Conservation (phyloP, 2,113 vertebrate species). For the Syrrhaptes paradoxus region DNA sequence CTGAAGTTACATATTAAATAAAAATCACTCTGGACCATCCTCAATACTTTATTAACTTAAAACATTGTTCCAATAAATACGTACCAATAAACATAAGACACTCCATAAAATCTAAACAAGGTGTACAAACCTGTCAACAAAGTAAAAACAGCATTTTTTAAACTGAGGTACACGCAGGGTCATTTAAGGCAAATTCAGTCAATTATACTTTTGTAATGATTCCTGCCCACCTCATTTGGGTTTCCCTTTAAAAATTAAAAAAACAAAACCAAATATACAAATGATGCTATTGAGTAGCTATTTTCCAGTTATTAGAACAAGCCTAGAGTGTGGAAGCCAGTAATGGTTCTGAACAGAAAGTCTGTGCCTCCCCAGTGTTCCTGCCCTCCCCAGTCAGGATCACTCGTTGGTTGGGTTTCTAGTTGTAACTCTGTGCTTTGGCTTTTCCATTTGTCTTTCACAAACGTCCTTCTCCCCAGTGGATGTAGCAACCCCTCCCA, state of each 20-base stretch:
- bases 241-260: slow-evolving; percentile 52
- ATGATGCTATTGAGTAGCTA: slow-evolving; percentile 12
- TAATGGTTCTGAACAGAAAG: slow-evolving; percentile 2
- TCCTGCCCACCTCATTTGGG: slow-evolving; percentile 35
- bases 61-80: slow-evolving; percentile 82
- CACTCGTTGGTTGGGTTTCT: not conserved
- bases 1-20: slow-evolving; percentile 3
- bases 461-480: not conserved
- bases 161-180: slow-evolving; percentile 54
- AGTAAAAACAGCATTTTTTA: slow-evolving; percentile 54
- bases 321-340: not conserved
- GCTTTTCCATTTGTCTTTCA: slow-evolving; percentile 11
- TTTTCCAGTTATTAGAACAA: slow-evolving; percentile 48
- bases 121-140: slow-evolving; percentile 62
- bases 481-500: not conserved
- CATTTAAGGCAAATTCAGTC: slow-evolving; percentile 63
- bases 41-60: slow-evolving; percentile 84
- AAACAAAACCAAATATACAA: slow-evolving; percentile 20
- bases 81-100: slow-evolving; percentile 75
- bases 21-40: slow-evolving; percentile 37
- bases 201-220: not conserved
- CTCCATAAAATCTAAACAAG: slow-evolving; percentile 69
- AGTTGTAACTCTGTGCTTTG: slow-evolving; percentile 25
- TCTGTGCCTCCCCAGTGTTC: not conserved
- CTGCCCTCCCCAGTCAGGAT: not conserved